Percentiles rank a stretch among this genome's conserved stretches.
phyloP scores from a whole-genome alignment of 2,113 vertebrate species.

The Steatornis caripensis region DNA sequence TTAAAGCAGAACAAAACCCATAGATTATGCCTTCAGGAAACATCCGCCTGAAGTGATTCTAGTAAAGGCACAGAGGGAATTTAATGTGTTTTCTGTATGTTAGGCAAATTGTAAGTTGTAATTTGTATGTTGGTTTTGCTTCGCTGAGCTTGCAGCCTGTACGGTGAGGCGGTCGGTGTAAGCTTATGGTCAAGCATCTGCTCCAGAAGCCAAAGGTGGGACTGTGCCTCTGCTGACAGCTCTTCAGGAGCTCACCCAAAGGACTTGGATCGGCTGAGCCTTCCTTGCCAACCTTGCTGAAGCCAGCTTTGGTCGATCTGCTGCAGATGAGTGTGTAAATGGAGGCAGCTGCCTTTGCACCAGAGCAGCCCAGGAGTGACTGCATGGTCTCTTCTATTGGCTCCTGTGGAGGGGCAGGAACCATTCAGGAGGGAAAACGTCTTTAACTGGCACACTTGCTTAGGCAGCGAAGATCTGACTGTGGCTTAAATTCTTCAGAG shows the following conservation, averaged over 20 bases:
- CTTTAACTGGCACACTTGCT: neutral
- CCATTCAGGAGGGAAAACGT: neutral
- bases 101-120: neutral
- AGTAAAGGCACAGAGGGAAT: neutral
- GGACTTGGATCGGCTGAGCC: neutral
- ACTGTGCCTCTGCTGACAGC: neutral
- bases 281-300: neutral
- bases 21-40: neutral
- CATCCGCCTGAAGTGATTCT: neutral
- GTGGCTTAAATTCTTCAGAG: neutral
- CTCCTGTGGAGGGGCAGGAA: neutral
- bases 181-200: fast-evolving
- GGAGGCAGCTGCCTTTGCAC: neutral
- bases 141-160: neutral
- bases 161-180: fast-evolving
- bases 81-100: fast-evolving
- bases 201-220: neutral
- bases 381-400: too few species aligned
- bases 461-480: neutral
- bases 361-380: neutral
- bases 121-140: neutral
- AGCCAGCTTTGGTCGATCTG: neutral
- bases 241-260: neutral
- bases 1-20: neutral
- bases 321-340: neutral